phyloP scores from a whole-genome alignment of 2,888 invertebrate genomes.

The Blera fallax region DNA sequence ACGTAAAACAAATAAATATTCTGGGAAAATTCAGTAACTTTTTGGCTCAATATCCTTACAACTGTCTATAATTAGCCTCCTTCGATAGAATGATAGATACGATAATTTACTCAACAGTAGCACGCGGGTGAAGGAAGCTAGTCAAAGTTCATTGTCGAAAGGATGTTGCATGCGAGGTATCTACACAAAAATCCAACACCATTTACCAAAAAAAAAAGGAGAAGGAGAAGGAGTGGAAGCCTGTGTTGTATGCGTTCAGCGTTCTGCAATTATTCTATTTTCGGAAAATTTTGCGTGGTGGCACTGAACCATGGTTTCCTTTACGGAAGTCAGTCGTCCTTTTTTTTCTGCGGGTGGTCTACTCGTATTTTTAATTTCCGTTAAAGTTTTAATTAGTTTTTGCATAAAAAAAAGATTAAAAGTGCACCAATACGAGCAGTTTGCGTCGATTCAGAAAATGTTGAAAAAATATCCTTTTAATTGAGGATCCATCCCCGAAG shows the following conservation, averaged over 20 bases:
- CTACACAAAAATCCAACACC: neutral
- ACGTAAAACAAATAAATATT: neutral
- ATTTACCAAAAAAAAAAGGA: neutral
- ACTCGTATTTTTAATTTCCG: conserved; percentile 1
- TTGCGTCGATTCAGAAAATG: neutral
- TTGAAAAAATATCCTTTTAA: neutral
- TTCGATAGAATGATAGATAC: conserved; percentile 24
- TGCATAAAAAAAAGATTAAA: neutral
- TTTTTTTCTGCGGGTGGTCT: neutral
- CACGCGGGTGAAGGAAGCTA: neutral
- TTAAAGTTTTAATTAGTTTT: conserved; percentile 29
- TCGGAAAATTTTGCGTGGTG: conserved; percentile 29
- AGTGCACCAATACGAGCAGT: neutral
- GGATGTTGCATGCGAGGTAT: neutral
- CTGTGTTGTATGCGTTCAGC: neutral
- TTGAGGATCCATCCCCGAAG: neutral
- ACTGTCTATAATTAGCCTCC: conserved; percentile 22
- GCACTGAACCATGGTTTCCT: neutral
- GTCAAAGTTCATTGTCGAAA: neutral
- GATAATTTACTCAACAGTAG: neutral
- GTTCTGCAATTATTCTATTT: conserved; percentile 17
- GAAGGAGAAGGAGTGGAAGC: neutral
- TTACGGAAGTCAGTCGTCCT: neutral
- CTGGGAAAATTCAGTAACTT: neutral
- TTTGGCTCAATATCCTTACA: neutral